A percentile compares a stretch with the other conserved stretches of the same genome.
Conservation (phyloP, 2,797 vertebrate genomes). For the Aselliscus stoliczkanus region DNA sequence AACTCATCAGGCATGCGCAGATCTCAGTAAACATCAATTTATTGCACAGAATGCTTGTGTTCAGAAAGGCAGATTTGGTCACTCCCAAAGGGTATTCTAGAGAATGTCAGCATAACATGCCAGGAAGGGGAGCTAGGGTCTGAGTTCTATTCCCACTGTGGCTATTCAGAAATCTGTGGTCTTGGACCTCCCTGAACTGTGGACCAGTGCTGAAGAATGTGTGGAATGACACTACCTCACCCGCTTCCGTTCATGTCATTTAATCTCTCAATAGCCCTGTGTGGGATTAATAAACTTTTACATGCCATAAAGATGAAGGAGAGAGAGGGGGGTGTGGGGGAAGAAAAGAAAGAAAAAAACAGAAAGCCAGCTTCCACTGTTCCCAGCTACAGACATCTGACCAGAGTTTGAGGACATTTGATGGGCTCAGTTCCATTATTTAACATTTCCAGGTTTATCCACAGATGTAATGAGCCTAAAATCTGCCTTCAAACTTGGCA, state of each 20-base stretch:
- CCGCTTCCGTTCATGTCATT: background rate
- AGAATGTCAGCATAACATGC: background rate
- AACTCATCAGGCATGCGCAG: background rate
- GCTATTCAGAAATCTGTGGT: background rate
- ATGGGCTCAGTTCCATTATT: background rate
- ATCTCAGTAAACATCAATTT: rapidly evolving
- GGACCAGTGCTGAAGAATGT: background rate
- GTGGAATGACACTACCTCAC: background rate
- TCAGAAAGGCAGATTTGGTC: background rate
- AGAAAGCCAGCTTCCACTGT: background rate
- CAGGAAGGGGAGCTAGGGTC: background rate
- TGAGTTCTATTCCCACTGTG: background rate
- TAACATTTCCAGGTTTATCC: background rate
- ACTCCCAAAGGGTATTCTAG: background rate
- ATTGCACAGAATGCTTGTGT: background rate
- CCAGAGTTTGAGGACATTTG: background rate
- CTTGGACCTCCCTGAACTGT: background rate
- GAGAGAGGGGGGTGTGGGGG: background rate
- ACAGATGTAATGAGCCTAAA: background rate
- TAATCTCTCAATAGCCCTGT: background rate
- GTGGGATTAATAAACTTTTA: background rate
- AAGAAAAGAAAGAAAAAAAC: background rate
- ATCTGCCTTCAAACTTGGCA: background rate
- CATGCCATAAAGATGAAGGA: background rate
- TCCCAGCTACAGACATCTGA: background rate